Percentiles rank a stretch among this genome's conserved stretches.
phyloP scores from a whole-genome alignment of 2,888 invertebrate genomes.

The Chymomyza amoena region DNA sequence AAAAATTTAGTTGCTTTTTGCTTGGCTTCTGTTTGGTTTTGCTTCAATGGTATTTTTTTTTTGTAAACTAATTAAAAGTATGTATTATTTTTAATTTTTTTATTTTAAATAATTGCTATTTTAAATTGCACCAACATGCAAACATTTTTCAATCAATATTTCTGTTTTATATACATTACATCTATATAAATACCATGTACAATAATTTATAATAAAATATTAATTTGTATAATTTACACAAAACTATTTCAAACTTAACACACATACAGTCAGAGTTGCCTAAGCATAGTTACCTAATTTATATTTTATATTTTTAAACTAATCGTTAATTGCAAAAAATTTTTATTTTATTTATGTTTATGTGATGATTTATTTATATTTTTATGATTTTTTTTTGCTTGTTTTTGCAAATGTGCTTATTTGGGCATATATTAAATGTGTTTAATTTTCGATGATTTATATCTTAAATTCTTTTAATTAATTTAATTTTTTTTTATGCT shows the following conservation, averaged over 20 bases:
- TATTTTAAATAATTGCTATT: conserved; percentile 1
- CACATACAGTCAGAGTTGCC: conserved; percentile 61
- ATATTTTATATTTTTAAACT: background rate
- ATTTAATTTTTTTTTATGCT: conserved; percentile 15
- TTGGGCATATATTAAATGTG: background rate
- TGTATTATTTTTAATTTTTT: conserved; percentile 1
- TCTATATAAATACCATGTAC: conserved; percentile 21
- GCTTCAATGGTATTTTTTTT: conserved; percentile 20
- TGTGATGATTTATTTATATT: background rate
- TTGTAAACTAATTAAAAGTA: background rate
- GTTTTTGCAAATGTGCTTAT: background rate
- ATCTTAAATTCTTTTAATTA: conserved; percentile 12
- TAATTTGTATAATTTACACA: conserved; percentile 39
- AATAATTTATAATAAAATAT: background rate
- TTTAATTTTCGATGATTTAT: conserved; percentile 6
- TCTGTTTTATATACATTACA: conserved; percentile 19
- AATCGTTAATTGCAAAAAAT: background rate
- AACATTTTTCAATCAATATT: background rate
- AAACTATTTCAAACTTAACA: conserved; percentile 61
- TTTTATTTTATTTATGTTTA: conserved; percentile 2
- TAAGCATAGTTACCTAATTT: conserved; percentile 30
- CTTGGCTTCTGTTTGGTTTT: conserved; percentile 52
- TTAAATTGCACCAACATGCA: background rate
- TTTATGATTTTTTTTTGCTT: background rate
- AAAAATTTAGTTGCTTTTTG: conserved; percentile 14